Percentiles rank a stretch among this genome's conserved stretches.
phyloP scores from a whole-genome alignment of 2,797 vertebrate species.

The Manis pentadactyla region DNA sequence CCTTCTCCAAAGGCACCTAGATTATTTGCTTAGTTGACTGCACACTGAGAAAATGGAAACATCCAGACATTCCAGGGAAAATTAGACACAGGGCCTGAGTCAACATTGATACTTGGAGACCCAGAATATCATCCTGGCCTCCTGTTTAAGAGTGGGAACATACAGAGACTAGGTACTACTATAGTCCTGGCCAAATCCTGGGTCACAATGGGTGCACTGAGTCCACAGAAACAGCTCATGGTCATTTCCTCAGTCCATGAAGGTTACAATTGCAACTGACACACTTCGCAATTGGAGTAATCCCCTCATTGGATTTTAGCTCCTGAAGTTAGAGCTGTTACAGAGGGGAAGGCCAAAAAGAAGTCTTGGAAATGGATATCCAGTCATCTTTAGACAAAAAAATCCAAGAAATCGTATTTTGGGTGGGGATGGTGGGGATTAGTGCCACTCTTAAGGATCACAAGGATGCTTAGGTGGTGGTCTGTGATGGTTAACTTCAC shows the following conservation, averaged over 20 bases:
- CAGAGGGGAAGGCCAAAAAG: neutral
- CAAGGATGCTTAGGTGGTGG: neutral
- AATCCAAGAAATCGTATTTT: neutral
- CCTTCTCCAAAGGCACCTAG: neutral
- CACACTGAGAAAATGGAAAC: neutral
- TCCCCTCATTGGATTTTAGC: neutral
- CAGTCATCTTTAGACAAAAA: neutral
- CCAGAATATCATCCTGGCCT: neutral
- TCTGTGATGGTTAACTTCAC: neutral
- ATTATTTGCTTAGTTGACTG: neutral
- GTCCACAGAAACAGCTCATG: neutral
- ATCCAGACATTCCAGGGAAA: neutral
- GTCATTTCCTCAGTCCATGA: neutral
- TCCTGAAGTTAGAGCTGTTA: neutral
- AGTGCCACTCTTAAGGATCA: neutral
- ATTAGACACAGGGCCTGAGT: neutral
- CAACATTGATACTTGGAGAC: neutral
- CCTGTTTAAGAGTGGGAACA: neutral
- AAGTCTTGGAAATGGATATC: neutral
- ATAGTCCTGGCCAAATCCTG: neutral
- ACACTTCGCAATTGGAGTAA: neutral
- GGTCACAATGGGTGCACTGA: neutral
- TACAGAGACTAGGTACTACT: neutral
- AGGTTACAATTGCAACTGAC: neutral
- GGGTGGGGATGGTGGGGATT: neutral